Conservation (phyloP, 1,140 invertebrate genomes). For the Matsumurasca onukii region DNA sequence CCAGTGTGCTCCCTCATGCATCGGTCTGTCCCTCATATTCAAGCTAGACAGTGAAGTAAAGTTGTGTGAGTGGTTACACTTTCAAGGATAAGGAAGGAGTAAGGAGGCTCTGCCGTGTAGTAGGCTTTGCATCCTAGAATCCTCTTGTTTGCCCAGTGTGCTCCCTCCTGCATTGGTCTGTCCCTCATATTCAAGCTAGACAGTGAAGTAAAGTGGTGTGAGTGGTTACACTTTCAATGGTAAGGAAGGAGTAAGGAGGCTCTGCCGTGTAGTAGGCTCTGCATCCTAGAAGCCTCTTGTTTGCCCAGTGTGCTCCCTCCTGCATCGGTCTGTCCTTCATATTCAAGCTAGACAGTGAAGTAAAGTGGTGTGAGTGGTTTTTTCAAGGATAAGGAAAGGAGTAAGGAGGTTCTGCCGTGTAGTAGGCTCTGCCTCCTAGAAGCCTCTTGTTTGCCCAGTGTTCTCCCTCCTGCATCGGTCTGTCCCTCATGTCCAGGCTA, state of each 20-base stretch:
- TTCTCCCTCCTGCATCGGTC: constrained; percentile 67
- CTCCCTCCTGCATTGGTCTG: constrained; percentile 67
- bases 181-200: constrained; percentile 79
- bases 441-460: constrained; percentile 54
- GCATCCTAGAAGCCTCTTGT: constrained; percentile 52
- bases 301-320: constrained; percentile 59
- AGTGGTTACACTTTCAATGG: too few species aligned
- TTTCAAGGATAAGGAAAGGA: too few species aligned
- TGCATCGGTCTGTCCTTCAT: constrained; percentile 71
- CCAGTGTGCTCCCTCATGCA: constrained; percentile 64
- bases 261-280: constrained; percentile 54
- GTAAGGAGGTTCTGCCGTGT: constrained; percentile 54
- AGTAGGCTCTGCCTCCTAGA: constrained; percentile 53
- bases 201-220: constrained; percentile 40
- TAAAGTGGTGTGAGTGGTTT: too few species aligned
- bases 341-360: constrained; percentile 68
- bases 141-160: constrained; percentile 53
- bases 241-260: constrained; percentile 58
- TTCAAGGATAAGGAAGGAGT: constrained; percentile 61
- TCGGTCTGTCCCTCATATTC: constrained; percentile 72
- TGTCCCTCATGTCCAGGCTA: constrained; percentile 78
- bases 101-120: constrained; percentile 54
- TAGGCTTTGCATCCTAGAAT: constrained; percentile 53
- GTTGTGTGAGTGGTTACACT: constrained; percentile 53
- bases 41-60: constrained; percentile 60